A percentile compares a stretch with the other conserved stretches of the same genome.
phyloP scores from a whole-genome alignment of 2,797 vertebrate species.

The Lacerta agilis region DNA sequence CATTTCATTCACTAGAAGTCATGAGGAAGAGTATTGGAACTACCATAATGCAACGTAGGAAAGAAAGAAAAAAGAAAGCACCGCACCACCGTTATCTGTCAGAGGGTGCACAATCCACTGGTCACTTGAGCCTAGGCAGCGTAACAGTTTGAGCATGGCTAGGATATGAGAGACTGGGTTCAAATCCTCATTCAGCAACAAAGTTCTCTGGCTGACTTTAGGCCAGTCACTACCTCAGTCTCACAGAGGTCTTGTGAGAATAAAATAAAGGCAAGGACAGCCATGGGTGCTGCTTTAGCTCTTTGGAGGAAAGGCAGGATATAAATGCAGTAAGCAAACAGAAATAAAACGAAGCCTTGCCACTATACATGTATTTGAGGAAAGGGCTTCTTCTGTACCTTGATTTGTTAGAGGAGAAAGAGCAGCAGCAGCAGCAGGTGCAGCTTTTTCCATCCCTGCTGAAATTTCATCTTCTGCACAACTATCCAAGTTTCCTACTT shows the following conservation, averaged over 20 bases:
- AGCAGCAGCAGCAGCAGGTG: not conserved
- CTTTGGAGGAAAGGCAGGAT: not conserved
- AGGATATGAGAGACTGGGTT: not conserved
- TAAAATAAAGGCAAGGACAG: not conserved
- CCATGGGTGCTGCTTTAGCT: not conserved
- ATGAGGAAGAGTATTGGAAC: not conserved
- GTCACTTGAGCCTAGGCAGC: not conserved
- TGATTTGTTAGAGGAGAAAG: not conserved
- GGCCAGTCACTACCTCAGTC: not conserved
- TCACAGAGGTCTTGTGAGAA: not conserved
- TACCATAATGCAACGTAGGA: not conserved
- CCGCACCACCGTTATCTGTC: not conserved
- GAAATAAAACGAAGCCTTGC: not conserved
- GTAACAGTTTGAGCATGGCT: too few species aligned
- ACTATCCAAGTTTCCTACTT: not conserved
- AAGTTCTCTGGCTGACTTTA: not conserved
- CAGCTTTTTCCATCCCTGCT: constrained; percentile 9
- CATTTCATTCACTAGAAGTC: not conserved
- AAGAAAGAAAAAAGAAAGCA: not conserved
- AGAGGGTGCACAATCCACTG: not conserved
- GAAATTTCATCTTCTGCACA: not conserved
- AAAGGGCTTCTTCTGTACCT: not conserved
- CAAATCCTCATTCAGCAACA: not conserved
- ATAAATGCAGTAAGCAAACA: not conserved
- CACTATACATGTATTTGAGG: not conserved